phyloP scores from a whole-genome alignment of 1,140 invertebrate genomes.

The Teleogryllus occipitalis region DNA sequence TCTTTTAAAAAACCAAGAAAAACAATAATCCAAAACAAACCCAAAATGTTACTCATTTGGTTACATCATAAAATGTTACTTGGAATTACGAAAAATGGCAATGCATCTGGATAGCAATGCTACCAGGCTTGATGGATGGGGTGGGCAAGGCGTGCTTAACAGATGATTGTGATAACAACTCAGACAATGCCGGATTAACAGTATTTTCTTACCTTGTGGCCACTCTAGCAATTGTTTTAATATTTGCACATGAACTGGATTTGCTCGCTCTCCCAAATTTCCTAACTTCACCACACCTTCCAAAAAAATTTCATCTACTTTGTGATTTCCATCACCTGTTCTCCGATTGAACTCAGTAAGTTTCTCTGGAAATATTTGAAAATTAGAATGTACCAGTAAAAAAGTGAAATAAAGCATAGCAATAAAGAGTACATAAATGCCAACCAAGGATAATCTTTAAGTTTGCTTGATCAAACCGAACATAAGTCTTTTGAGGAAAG shows the following conservation, averaged over 20 bases:
- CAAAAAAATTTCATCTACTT: conserved; percentile 46
- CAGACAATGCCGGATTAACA: no score
- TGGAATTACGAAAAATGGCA: no score
- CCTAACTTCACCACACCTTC: conserved; percentile 52
- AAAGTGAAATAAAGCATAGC: not conserved
- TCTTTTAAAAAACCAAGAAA: no score
- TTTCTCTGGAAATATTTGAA: conserved; percentile 39
- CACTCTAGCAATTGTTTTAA: conserved; percentile 62
- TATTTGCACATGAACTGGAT: conserved; percentile 43
- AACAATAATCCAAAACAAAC: no score
- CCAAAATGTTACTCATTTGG: no score
- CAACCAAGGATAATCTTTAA: conserved; percentile 46
- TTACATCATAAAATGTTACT: no score
- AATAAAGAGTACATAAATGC: not conserved
- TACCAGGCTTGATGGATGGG: no score
- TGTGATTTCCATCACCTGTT: conserved; percentile 37
- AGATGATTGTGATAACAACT: no score
- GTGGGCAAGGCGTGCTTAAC: no score
- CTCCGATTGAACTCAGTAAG: conserved; percentile 64
- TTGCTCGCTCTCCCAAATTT: conserved; percentile 28
- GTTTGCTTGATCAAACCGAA: conserved; percentile 60
- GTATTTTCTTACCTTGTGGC: conserved; percentile 51
- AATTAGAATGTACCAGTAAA: not conserved
- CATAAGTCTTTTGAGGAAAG: conserved; percentile 42
- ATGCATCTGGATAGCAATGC: no score